These are phyloP conservation scores for Natator depressus DNA, from an alignment of 2,113 vertebrate species.

Conservation along the genomic window DNA sequence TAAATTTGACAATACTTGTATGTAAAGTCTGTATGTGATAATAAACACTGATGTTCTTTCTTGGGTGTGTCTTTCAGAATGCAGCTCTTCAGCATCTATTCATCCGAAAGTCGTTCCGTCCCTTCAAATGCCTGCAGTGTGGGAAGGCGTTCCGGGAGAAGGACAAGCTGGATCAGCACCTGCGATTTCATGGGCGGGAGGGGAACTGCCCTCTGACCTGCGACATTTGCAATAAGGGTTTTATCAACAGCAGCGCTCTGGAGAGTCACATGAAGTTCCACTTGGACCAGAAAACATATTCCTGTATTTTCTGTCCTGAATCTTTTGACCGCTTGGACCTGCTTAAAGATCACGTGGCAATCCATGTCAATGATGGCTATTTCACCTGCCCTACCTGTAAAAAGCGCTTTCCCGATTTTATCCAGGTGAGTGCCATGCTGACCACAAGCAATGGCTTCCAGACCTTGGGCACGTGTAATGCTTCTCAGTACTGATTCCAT, in stretches of 20 bases:
- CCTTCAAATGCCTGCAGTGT: constrained; percentile 95
- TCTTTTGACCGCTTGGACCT: constrained; percentile 94
- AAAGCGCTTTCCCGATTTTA: constrained; percentile 95
- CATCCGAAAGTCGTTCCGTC: constrained; percentile 95
- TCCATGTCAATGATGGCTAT: constrained; percentile 89
- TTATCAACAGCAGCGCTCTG: constrained; percentile 86
- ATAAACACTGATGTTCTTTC: neutral
- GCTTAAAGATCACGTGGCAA: constrained; percentile 92
- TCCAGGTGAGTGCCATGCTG: constrained; percentile 85
- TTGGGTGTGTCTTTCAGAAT: constrained; percentile 84
- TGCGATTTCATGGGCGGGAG: constrained; percentile 93
- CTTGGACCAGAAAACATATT: constrained; percentile 92
- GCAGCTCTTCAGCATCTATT: constrained; percentile 97
- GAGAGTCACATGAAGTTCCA: constrained; percentile 96
- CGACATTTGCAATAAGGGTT: constrained; percentile 95
- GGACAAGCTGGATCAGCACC: constrained; percentile 95
- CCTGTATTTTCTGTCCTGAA: constrained; percentile 93
- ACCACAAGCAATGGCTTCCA: accelerated
- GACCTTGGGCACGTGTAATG: neutral
- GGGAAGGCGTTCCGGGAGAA: constrained; percentile 97
- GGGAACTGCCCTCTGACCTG: constrained; percentile 90
- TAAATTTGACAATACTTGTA: neutral
- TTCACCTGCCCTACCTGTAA: constrained; percentile 96
- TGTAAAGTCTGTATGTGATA: accelerated
- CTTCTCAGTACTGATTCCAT: neutral